Conservation (phyloP, 2,113 vertebrate species). For the Ornithorhynchus anatinus region DNA sequence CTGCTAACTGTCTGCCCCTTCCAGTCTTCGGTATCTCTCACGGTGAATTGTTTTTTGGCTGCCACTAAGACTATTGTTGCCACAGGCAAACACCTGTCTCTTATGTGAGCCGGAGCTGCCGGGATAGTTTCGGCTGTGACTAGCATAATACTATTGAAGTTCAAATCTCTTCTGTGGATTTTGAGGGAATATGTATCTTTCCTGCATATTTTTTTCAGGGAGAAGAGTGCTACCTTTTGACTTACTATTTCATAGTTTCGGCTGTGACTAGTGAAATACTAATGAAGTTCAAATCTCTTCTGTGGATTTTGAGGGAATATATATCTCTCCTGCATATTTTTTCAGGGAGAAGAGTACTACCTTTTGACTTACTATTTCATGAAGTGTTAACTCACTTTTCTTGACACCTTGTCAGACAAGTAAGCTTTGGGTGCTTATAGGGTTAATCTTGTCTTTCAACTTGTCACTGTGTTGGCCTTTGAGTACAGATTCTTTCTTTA, state of each 20-base stretch:
- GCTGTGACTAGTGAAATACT: not conserved
- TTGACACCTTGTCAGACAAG: not conserved
- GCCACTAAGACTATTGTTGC: not conserved
- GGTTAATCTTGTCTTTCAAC: not conserved
- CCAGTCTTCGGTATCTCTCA: not conserved
- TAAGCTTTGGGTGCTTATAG: not conserved
- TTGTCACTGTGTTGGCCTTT: not conserved
- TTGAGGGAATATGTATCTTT: not conserved
- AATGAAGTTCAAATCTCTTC: not conserved
- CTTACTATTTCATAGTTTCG: not conserved
- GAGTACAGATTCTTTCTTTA: not conserved
- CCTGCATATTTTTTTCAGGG: not conserved
- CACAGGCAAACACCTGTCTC: not conserved
- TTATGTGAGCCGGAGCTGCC: not conserved
- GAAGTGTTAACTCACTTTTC: not conserved
- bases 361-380: not conserved
- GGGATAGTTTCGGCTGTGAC: not conserved
- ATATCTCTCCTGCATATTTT: not conserved
- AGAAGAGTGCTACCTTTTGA: not conserved
- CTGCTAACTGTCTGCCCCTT: not conserved
- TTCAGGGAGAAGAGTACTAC: not conserved
- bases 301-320: not conserved
- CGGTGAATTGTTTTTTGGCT: not conserved
- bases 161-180: not conserved
- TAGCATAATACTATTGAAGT: not conserved